These are phyloP conservation scores for zebrafish (Danio rerio) DNA, from an alignment of 2,113 vertebrate species.

Conservation along the genomic window GRCz12tu NC_133197.1:3783501-3784000, in stretches of 20 bases:
- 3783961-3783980: neutral
- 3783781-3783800: slow-evolving; percentile 37
- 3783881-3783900: slow-evolving; percentile 13
- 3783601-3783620: slow-evolving; percentile 3
- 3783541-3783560: slow-evolving; percentile 39
- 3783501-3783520: slow-evolving; percentile 51
- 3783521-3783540: neutral
- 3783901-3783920: neutral
- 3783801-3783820: slow-evolving; percentile 33
- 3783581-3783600: slow-evolving; percentile 39
- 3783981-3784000: slow-evolving; percentile 6
- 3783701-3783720: slow-evolving; percentile 37
- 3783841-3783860: slow-evolving; percentile 40
- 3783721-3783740: slow-evolving; percentile 41
- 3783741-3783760: slow-evolving; percentile 60
- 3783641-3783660: slow-evolving; percentile 19
- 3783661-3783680: slow-evolving; percentile 48
- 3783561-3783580: slow-evolving; percentile 34
- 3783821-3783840: slow-evolving; percentile 41
- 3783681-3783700: slow-evolving; percentile 44
- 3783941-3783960: neutral
- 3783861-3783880: slow-evolving; percentile 4
- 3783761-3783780: slow-evolving; percentile 49
- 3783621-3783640: slow-evolving; percentile 10
- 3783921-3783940: neutral